Percentiles rank a stretch among this genome's conserved stretches.
These are phyloP conservation scores for Notolepis coatsorum DNA, from an alignment of 2,797 vertebrate species.

Conservation along the genomic window DNA sequence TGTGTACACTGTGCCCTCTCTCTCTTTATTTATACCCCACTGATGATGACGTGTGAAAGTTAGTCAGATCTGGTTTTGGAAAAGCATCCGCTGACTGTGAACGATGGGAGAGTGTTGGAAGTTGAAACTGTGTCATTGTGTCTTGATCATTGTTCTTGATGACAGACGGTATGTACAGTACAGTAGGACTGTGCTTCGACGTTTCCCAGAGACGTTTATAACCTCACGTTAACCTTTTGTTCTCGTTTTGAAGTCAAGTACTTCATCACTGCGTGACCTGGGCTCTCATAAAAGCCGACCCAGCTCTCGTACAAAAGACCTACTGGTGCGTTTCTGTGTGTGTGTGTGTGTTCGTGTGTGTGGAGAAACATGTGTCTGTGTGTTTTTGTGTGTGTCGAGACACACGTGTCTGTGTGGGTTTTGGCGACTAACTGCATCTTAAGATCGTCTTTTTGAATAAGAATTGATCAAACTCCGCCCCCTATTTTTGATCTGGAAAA, in stretches of 20 bases:
- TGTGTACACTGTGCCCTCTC: conserved; percentile 69
- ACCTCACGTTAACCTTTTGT: conserved; percentile 23
- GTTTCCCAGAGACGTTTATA: background rate
- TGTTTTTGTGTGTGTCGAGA: conserved; percentile 2
- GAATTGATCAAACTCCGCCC: too few species aligned
- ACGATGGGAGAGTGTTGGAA: too few species aligned
- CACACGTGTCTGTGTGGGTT: conserved; percentile 4
- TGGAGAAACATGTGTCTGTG: background rate
- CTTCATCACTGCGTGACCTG: conserved; percentile 77
- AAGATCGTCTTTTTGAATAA: too few species aligned
- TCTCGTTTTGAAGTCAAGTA: conserved; percentile 77
- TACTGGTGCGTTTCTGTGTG: conserved; percentile 81
- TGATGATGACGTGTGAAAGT: conserved; percentile 38
- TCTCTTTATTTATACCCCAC: background rate
- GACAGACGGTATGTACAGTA: conserved; percentile 5
- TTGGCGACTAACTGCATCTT: conserved; percentile 11
- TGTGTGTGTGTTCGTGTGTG: conserved; percentile 32
- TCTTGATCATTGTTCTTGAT: conserved; percentile 21
- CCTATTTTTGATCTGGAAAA: too few species aligned
- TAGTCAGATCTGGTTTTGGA: conserved; percentile 19
- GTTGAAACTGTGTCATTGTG: conserved; percentile 4
- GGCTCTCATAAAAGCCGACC: conserved; percentile 80
- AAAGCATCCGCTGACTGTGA: conserved; percentile 4
- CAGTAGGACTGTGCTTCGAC: too few species aligned
- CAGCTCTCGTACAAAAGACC: conserved; percentile 84